Evolutionary conservation across 2,888 invertebrate species (phyloP).

Genomic region (Aleiodes testaceus): DNA sequence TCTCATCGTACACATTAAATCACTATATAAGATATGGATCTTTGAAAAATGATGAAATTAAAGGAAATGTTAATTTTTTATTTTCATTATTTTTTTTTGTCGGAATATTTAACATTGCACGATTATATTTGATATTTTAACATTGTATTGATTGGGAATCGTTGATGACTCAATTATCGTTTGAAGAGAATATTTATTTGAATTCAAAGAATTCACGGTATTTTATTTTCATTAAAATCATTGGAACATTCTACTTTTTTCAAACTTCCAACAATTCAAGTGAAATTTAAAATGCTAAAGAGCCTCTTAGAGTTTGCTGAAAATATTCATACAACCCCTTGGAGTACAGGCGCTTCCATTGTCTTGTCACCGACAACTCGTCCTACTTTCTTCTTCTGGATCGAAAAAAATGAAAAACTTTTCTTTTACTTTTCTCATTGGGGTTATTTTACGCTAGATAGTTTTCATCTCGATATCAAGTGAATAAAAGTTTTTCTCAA

Average conservation of each 20-base stretch:
- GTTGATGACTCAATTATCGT: too few relatives aligned
- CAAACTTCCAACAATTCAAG: too few relatives aligned
- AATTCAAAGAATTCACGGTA: too few relatives aligned
- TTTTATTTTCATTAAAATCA: too few relatives aligned
- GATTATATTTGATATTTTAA: constrained; percentile 5
- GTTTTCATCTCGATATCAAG: too few relatives aligned
- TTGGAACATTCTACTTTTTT: too few relatives aligned
- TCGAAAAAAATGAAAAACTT: neutral
- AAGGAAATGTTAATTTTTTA: neutral
- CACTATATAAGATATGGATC: constrained; percentile 21
- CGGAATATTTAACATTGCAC: neutral
- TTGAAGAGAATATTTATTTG: too few relatives aligned
- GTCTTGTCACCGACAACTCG: constrained; percentile 67
- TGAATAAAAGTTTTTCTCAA: too few relatives aligned
- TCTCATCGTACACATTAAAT: constrained; percentile 28
- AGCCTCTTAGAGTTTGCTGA: too few relatives aligned
- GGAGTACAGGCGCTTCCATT: constrained; percentile 56
- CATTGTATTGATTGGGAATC: neutral
- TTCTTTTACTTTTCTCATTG: neutral
- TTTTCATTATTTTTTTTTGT: too few relatives aligned
- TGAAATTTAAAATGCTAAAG: too few relatives aligned
- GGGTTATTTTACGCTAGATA: constrained; percentile 33
- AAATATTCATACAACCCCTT: too few relatives aligned
- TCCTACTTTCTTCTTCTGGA: constrained; percentile 23
- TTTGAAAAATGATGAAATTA: constrained; percentile 29